phyloP scores from a whole-genome alignment of 2,797 vertebrate genomes.

The Capromys pilorides region DNA sequence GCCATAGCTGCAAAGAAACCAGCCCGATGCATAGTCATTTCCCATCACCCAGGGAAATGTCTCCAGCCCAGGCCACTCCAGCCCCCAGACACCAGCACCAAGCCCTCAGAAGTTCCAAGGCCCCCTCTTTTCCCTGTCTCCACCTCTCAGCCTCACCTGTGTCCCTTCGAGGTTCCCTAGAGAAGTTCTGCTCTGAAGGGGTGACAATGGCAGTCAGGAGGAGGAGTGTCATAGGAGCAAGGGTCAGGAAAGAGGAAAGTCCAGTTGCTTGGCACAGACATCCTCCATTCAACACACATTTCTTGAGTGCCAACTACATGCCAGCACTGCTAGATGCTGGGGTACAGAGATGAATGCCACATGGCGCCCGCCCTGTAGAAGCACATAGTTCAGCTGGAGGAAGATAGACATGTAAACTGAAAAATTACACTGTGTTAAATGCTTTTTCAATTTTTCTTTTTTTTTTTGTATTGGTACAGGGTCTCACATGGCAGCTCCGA shows the following conservation, averaged over 20 bases:
- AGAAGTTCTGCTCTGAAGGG: conserved; percentile 66
- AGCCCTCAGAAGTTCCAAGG: neutral
- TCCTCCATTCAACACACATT: conserved; percentile 71
- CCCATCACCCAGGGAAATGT: neutral
- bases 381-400: conserved; percentile 66
- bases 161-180: conserved; percentile 71
- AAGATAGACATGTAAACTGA: conserved; percentile 70
- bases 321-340: conserved; percentile 67
- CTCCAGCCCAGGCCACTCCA: neutral
- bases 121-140: conserved; percentile 15
- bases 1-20: conserved; percentile 87
- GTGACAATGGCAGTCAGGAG: conserved; percentile 61
- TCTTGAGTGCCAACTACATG: conserved; percentile 74
- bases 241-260: conserved; percentile 78
- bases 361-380: conserved; percentile 59
- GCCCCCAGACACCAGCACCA: neutral
- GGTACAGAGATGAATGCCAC: conserved; percentile 63
- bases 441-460: neutral
- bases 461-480: too few relatives aligned
- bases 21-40: neutral
- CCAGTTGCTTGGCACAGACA: conserved; percentile 73
- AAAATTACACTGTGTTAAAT: conserved; percentile 34
- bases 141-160: conserved; percentile 69
- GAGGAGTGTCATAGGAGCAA: conserved; percentile 74
- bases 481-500: too few relatives aligned